Evolutionary conservation across 2,113 vertebrate species (phyloP).

Genomic region (Zapornia atra): DNA sequence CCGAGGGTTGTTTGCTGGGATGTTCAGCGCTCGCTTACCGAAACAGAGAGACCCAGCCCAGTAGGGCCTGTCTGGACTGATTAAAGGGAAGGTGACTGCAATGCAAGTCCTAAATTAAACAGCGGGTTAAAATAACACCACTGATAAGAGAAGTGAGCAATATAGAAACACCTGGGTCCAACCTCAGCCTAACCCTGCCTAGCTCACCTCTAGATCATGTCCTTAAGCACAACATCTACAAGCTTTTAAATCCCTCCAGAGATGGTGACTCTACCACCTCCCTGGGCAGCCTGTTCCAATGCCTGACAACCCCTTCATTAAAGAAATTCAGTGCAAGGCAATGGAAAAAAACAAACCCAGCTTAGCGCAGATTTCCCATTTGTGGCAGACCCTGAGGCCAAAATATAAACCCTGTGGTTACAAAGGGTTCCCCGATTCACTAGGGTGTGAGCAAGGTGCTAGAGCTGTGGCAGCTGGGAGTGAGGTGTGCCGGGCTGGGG

Average conservation of each 20-base stretch:
- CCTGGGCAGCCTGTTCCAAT: no score
- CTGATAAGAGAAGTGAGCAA: neutral
- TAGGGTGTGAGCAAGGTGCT: neutral
- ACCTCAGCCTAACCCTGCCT: no score
- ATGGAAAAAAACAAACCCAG: neutral
- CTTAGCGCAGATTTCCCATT: neutral
- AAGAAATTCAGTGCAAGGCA: neutral
- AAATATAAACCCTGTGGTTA: neutral
- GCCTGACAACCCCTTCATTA: no score
- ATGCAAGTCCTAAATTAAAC: neutral
- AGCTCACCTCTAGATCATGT: no score
- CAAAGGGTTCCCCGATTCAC: neutral
- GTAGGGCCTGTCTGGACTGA: neutral
- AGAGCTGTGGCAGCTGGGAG: neutral
- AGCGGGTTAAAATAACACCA: neutral
- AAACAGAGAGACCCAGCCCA: neutral
- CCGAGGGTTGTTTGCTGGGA: rapidly evolving
- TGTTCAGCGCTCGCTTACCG: neutral
- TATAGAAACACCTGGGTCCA: no score
- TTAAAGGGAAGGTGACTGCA: neutral
- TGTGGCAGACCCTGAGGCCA: neutral
- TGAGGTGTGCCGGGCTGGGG: neutral
- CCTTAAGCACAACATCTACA: no score
- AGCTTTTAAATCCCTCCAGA: no score
- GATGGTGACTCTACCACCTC: no score